These are phyloP conservation scores for Acheta domesticus DNA, from an alignment of 2,888 invertebrate genomes.

Conservation along the genomic window DNA sequence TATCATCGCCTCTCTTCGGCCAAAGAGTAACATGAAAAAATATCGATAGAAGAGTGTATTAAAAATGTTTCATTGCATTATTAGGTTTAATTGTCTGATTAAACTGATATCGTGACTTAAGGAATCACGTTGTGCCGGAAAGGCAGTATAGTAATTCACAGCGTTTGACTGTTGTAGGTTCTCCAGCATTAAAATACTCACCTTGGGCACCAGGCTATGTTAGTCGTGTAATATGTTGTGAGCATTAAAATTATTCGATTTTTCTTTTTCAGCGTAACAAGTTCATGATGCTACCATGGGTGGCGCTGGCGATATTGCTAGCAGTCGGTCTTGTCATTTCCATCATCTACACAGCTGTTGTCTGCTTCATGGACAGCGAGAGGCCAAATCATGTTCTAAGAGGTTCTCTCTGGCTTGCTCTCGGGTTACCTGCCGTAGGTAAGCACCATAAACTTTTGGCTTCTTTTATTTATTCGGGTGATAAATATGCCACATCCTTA, in stretches of 20 bases:
- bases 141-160: too few species aligned
- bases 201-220: constrained; percentile 56
- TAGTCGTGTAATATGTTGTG: constrained; percentile 72
- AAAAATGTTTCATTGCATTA: too few species aligned
- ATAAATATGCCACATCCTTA: too few species aligned
- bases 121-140: too few species aligned
- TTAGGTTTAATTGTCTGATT: too few species aligned
- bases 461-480: too few species aligned
- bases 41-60: too few species aligned
- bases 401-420: constrained; percentile 59
- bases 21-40: too few species aligned
- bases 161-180: too few species aligned
- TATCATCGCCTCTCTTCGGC: too few species aligned
- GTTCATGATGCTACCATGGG: constrained; percentile 81
- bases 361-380: constrained; percentile 64
- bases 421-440: constrained; percentile 62
- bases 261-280: constrained; percentile 67
- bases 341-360: constrained; percentile 73
- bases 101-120: too few species aligned
- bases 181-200: too few species aligned
- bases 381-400: constrained; percentile 44
- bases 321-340: constrained; percentile 74
- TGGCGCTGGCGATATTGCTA: constrained; percentile 74
- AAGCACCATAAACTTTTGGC: constrained; percentile 43
- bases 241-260: constrained; percentile 74